Evolutionary conservation across 2,888 invertebrate species (phyloP).

Genomic region (Agrilus cyanescens): DNA sequence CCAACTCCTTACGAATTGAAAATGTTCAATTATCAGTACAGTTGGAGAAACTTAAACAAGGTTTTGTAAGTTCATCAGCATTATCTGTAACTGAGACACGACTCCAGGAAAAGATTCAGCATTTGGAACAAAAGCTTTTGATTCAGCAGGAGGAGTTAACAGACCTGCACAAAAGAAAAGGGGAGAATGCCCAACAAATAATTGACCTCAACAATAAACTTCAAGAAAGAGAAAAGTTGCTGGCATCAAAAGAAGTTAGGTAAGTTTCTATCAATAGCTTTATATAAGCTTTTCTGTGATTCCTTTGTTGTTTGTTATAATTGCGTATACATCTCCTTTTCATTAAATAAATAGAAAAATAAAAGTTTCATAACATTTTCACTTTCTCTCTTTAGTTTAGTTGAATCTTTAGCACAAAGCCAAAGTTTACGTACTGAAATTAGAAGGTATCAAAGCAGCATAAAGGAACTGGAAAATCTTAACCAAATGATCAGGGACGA

Average conservation of each 20-base stretch:
- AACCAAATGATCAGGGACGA: slow-evolving; percentile 89
- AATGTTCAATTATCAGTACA: slow-evolving; percentile 77
- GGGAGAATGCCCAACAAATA: slow-evolving; percentile 88
- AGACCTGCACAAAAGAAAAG: slow-evolving; percentile 74
- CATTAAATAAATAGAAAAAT: not conserved
- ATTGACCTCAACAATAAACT: slow-evolving; percentile 77
- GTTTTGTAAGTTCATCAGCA: slow-evolving; percentile 34
- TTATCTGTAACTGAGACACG: slow-evolving; percentile 20
- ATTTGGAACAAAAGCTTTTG: slow-evolving; percentile 75
- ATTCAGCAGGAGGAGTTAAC: slow-evolving; percentile 87
- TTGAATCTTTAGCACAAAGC: slow-evolving; percentile 55
- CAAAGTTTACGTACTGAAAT: slow-evolving; percentile 60
- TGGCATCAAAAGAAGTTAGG: slow-evolving; percentile 63
- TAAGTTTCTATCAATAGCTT: too few species aligned
- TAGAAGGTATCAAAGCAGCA: slow-evolving; percentile 55
- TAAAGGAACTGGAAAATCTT: slow-evolving; percentile 65
- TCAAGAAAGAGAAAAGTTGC: slow-evolving; percentile 71
- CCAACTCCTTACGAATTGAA: slow-evolving; percentile 67
- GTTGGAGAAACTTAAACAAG: slow-evolving; percentile 66
- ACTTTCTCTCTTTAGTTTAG: slow-evolving; percentile 41
- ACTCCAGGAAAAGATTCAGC: slow-evolving; percentile 44
- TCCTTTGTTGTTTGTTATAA: too few species aligned
- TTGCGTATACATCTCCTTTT: too few species aligned
- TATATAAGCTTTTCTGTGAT: too few species aligned
- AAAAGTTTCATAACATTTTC: not conserved